Base-by-base conservation (phyloP, 2,888 invertebrate species). In the Tenthredo amoena region DNA sequence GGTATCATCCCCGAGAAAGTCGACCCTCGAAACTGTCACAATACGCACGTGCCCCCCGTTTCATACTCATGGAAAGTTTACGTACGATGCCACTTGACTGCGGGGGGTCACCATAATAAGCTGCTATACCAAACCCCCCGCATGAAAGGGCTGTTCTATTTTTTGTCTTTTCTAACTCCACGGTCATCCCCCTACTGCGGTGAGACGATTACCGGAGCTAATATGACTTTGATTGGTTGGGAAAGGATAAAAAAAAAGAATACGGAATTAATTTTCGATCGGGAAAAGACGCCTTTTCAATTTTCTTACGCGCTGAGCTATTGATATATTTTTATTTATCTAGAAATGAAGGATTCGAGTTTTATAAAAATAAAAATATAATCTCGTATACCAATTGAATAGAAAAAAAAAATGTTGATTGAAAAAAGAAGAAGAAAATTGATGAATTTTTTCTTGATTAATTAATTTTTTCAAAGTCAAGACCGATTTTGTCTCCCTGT, bases 11-110 rank as follows among this genome's bases (percentile, higher is more conserved):
- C 87, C 85, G 87, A 87, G 88, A 89, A 89, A 89, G 86, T 85
- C 79, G 76, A 88, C 89, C 88, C 87, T 89, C 89, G 87, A 87
- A 90, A 87, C 89, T 92, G 92, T 92, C 91, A 92, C 89, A 91
- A 91, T 92, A 91, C 88, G 89, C 89, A 89, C 90, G 91, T 89
- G 90, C 87, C 65, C 18, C 10, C 37, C 37, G 81, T 82, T 4
- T 34, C 68, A 7, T 50, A 68, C 68, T 43, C 68, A 47, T 65
- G 34, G 26, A 50, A n/a, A 47, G 68, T 68, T 68, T 47, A 1
- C 15, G 71, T 71, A 15, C 26, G 68, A 18, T 43, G 83, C 83
- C 83, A 83, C 83, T 83, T 83, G 68, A 47, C 83, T 71, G 83
- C 68, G 21, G 83, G 83, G 83, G 83, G 83, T 71, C 47, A 34